phyloP scores from a whole-genome alignment of 1,140 invertebrate genomes.

The Meloidogyne exigua region DNA sequence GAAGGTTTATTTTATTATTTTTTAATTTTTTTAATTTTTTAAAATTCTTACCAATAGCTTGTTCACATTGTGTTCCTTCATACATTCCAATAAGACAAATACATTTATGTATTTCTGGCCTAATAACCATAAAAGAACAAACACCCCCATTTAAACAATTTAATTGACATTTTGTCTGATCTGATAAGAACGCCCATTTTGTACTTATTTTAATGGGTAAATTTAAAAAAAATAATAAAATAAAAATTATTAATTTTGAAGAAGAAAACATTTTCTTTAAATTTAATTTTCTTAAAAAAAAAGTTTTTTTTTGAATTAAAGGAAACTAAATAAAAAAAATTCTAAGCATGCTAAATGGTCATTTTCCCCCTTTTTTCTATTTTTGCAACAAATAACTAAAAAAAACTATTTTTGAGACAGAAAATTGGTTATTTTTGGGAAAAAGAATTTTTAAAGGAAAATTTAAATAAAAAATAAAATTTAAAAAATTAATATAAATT shows the following conservation, averaged over 20 bases:
- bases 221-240: background rate
- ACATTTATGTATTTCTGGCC: constrained; percentile 26
- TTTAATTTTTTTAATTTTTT: too few relatives aligned
- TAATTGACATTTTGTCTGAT: constrained; percentile 22
- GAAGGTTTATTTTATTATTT: too few relatives aligned
- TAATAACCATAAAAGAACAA: constrained; percentile 24
- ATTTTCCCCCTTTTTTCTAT: too few relatives aligned
- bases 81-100: constrained; percentile 34
- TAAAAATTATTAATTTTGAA: background rate
- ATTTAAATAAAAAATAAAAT: background rate
- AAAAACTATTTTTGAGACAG: too few relatives aligned
- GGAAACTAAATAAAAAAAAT: too few relatives aligned
- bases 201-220: background rate
- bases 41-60: background rate
- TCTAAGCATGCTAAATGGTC: too few relatives aligned
- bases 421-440: background rate
- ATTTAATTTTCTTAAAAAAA: too few relatives aligned
- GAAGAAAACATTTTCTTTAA: too few relatives aligned
- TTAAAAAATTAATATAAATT: too few relatives aligned
- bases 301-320: too few relatives aligned
- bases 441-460: background rate
- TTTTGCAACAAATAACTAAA: too few relatives aligned
- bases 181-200: constrained; percentile 28
- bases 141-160: constrained; percentile 34
- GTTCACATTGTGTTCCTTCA: constrained; percentile 27